A percentile compares a stretch with the other conserved stretches of the same genome.
Evolutionary conservation across 2,113 vertebrate species (phyloP).

Genomic region (Paramormyrops kingsleyae): DNA sequence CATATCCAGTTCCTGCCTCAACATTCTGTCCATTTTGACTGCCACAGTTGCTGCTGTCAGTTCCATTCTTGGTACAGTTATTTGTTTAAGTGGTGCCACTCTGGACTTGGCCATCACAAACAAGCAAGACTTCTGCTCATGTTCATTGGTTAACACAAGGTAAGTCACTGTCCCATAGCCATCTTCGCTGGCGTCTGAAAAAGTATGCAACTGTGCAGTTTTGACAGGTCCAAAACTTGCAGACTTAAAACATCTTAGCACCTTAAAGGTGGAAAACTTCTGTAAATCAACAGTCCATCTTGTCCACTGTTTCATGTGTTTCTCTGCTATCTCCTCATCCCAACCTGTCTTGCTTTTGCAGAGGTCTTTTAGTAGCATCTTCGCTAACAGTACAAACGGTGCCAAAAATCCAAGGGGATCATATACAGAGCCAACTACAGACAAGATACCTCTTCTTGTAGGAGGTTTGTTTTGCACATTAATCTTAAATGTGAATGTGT

Average conservation of each 20-base stretch:
- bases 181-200: neutral
- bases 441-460: neutral
- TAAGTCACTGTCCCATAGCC: neutral
- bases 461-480: neutral
- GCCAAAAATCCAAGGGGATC: neutral
- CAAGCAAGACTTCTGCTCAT: neutral
- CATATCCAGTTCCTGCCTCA: neutral
- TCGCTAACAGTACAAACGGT: no score
- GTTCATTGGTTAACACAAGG: neutral
- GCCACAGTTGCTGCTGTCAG: neutral
- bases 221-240: neutral
- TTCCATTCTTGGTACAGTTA: neutral
- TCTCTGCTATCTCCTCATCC: no score
- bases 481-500: neutral
- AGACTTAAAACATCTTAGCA: neutral
- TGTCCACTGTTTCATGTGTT: no score
- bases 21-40: neutral
- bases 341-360: no score
- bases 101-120: neutral
- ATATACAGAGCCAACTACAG: neutral
- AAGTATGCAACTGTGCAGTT: neutral
- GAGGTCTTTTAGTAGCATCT: no score
- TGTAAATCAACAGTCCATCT: neutral
- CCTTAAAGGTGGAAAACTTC: neutral
- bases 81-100: neutral